These are phyloP conservation scores for Cotesia chilonis DNA, from an alignment of 1,140 invertebrate genomes.

Conservation along the genomic window DNA sequence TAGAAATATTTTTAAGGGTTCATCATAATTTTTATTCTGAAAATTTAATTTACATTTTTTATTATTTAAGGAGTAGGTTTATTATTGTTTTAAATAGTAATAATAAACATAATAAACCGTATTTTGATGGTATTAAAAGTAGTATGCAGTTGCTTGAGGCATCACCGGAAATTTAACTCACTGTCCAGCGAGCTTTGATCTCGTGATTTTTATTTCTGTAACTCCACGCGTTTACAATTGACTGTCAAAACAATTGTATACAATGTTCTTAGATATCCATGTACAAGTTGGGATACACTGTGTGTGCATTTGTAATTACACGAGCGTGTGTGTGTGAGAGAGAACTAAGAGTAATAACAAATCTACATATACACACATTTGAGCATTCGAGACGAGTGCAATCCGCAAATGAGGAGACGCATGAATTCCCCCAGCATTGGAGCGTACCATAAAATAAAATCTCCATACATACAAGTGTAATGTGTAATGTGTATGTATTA, in stretches of 20 bases:
- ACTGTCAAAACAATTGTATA: constrained; percentile 21
- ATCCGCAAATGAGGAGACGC: constrained; percentile 54
- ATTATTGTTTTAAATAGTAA: too few relatives aligned
- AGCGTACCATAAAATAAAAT: constrained; percentile 47
- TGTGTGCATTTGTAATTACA: neutral
- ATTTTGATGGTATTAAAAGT: too few relatives aligned
- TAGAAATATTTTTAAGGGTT: too few relatives aligned
- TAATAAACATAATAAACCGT: too few relatives aligned
- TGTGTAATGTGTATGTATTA: constrained; percentile 35
- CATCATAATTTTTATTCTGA: too few relatives aligned
- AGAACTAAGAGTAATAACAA: neutral
- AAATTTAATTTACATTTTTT: too few relatives aligned
- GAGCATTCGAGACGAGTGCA: constrained; percentile 4
- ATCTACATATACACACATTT: neutral
- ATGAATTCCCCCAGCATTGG: constrained; percentile 58
- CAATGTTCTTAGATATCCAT: neutral
- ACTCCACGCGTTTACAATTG: constrained; percentile 12
- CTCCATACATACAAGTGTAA: constrained; percentile 30
- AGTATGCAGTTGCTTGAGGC: too few relatives aligned
- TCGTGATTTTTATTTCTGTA: too few relatives aligned
- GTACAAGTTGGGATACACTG: neutral
- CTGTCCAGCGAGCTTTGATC: too few relatives aligned
- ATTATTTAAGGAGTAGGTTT: too few relatives aligned
- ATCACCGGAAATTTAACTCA: too few relatives aligned
- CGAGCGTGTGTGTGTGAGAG: too few relatives aligned